Evolutionary conservation across 2,888 invertebrate species (phyloP), one percentile per base, ranked within the genome.

Genomic region (Sinotaia quadrata): DNA sequence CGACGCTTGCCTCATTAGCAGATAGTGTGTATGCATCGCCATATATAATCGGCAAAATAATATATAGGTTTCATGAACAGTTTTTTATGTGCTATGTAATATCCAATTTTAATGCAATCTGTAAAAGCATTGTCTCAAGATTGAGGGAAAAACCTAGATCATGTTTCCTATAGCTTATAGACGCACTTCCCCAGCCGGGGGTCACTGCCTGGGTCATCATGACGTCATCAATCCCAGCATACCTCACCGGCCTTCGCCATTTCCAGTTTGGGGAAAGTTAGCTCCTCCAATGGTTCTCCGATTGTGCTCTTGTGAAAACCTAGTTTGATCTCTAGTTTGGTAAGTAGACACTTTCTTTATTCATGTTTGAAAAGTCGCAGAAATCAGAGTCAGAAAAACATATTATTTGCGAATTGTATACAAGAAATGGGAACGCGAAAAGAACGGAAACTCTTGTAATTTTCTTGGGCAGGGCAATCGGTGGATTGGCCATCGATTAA

Each of bases 191-290:
- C 76, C 71, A 72, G 74, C 71, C 72, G 72, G 75, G 68, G 76
- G 76, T 76, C 76, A 76, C 69, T 69, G 72, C 73, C 74, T 73
- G 74, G 76, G 76, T 76, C 76, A 74, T 69, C 47, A 67, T 76
- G 76, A 76, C 76, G 76, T 76, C 76, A 76, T 67, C 74, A 44
- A 72, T 72, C 71, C 73, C 73, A 71, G 61, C 65, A 71, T 68
- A 68, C 73, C 75, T 67, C 52, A 57, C 57, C 59, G 63, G 68
- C 58, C 67, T 67, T 74, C 74, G 76, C 76, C 76, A 76, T 76
- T 76, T 76, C 76, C 74, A 76, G 71, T 72, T 76, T 65, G 65
- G 65, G n/a, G n/a, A n/a, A n/a, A n/a, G n/a, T n/a, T n/a, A n/a
- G n/a, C n/a, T n/a, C 54, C 36, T 65, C 68, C 63, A 68, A 68